These are phyloP conservation scores for Cheiracanthium punctorium DNA, from an alignment of 2,888 invertebrate species.

Conservation along the genomic window DNA sequence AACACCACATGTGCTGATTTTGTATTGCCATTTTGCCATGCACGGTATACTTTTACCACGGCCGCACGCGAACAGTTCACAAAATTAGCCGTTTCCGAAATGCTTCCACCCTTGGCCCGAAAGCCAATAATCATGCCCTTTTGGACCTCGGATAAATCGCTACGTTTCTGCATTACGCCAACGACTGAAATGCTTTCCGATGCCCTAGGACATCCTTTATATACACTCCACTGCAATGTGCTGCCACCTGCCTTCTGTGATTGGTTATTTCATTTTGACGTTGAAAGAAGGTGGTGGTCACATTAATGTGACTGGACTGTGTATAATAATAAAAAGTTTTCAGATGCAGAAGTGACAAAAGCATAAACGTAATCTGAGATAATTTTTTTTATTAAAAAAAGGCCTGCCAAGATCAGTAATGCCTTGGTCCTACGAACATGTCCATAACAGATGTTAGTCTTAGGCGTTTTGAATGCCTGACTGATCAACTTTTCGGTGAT, in stretches of 20 bases:
- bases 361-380: too few species aligned
- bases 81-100: not conserved
- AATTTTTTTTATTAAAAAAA: too few species aligned
- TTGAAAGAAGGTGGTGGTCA: not conserved
- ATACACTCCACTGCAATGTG: conserved; percentile 12
- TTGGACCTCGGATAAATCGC: conserved; percentile 31
- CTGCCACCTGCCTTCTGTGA: conserved; percentile 27
- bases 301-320: not conserved
- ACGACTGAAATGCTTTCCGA: conserved; percentile 19
- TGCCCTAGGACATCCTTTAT: conserved; percentile 16
- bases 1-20: too few species aligned
- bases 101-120: conserved; percentile 15
- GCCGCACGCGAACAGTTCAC: conserved; percentile 10
- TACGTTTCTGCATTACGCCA: conserved; percentile 25
- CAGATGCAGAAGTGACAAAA: too few species aligned
- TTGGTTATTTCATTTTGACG: conserved; percentile 15
- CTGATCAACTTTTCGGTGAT: too few species aligned
- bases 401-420: too few species aligned
- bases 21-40: conserved; percentile 20
- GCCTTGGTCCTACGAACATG: too few species aligned
- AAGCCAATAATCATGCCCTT: conserved; percentile 32
- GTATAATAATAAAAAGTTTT: too few species aligned
- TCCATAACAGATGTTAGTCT: too few species aligned
- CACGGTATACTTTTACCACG: conserved; percentile 24
- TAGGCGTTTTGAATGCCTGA: too few species aligned